A percentile compares a stretch with the other conserved stretches of the same genome.
phyloP scores from a whole-genome alignment of 2,888 invertebrate species.

The Argynnis bischoffii region DNA sequence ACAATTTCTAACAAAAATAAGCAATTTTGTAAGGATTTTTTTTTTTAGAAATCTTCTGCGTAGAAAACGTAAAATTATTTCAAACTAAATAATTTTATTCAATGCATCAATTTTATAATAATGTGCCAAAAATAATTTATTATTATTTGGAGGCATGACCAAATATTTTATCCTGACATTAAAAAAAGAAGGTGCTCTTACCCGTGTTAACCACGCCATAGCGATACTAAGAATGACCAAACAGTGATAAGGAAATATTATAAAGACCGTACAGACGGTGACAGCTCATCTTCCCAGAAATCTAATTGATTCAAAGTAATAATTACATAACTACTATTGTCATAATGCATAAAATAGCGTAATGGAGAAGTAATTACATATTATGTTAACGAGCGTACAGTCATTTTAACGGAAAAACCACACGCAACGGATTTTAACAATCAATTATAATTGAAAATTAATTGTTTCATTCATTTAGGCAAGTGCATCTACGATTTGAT shows the following conservation, averaged over 20 bases:
- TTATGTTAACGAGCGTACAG: slow-evolving; percentile 21
- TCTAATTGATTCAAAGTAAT: slow-evolving; percentile 13
- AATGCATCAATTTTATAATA: too few relatives aligned
- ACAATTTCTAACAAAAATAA: not conserved
- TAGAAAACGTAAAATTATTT: not conserved
- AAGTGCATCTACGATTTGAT: not conserved
- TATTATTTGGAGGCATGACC: too few relatives aligned
- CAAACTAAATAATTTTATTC: too few relatives aligned
- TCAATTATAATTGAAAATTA: slow-evolving; percentile 32
- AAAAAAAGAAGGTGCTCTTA: slow-evolving; percentile 13
- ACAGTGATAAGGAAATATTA: slow-evolving; percentile 4
- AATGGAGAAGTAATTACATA: slow-evolving; percentile 4
- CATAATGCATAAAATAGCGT: slow-evolving; percentile 2
- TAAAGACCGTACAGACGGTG: not conserved
- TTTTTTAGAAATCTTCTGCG: not conserved
- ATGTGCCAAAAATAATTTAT: too few relatives aligned
- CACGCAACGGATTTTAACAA: slow-evolving; percentile 25
- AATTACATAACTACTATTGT: not conserved
- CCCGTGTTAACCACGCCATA: slow-evolving; percentile 27
- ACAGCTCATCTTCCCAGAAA: not conserved
- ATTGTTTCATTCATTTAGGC: slow-evolving; percentile 23
- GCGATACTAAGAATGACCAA: slow-evolving; percentile 12
- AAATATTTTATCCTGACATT: too few relatives aligned
- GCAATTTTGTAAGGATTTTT: not conserved
- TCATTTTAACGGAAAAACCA: slow-evolving; percentile 33